Conservation (phyloP, 1,140 invertebrate species). For the Drosophila neocordata region DNA sequence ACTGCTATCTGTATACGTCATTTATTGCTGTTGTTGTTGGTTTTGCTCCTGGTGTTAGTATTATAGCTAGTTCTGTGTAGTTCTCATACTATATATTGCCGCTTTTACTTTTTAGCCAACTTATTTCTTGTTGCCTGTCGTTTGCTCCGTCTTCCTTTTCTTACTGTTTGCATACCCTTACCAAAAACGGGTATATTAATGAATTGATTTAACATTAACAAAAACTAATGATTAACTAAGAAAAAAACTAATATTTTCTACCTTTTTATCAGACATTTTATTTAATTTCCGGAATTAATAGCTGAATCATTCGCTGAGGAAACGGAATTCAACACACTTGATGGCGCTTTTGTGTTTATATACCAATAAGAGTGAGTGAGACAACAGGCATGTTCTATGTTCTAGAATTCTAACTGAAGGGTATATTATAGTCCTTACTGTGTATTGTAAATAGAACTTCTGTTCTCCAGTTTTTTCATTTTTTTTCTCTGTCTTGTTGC, state of each 20-base stretch:
- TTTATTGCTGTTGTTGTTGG: constrained; percentile 16
- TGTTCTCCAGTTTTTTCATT: not conserved
- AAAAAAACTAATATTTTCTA: too few species aligned
- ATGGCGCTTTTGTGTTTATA: too few species aligned
- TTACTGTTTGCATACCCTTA: not conserved
- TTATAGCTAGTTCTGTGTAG: constrained; percentile 11
- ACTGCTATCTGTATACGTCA: constrained; percentile 43
- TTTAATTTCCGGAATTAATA: too few species aligned
- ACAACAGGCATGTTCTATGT: too few species aligned
- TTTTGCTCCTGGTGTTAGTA: constrained; percentile 4
- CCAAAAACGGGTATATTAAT: not conserved
- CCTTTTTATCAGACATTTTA: too few species aligned
- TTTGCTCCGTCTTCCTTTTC: constrained; percentile 1
- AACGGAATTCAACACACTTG: too few species aligned
- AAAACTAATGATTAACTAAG: too few species aligned
- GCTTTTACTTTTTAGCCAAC: constrained; percentile 30
- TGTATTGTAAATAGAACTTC: not conserved
- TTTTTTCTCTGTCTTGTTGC: constrained; percentile 1
- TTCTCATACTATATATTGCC: constrained; percentile 15
- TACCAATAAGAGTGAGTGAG: too few species aligned
- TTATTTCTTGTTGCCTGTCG: constrained; percentile 25
- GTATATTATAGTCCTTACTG: not conserved
- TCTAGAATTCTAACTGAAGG: too few species aligned
- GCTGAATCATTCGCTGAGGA: too few species aligned
- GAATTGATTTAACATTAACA: too few species aligned